Evolutionary conservation across 2,797 vertebrate species (phyloP), one percentile per base, ranked within the genome.

Genomic region (Phalloptychus januarius): DNA sequence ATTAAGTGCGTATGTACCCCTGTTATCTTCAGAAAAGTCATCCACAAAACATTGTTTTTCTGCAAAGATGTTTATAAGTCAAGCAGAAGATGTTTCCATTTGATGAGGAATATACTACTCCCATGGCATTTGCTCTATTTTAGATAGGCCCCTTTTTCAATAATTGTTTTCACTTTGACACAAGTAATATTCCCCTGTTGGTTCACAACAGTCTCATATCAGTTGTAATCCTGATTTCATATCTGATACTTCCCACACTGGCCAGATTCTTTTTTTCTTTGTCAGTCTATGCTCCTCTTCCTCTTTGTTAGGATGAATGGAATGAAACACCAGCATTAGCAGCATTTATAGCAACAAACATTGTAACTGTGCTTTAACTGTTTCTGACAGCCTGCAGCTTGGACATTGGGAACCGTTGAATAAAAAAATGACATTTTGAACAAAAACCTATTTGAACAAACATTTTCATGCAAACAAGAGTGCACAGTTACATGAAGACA

Each of bases 141-240:
- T 67, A 36, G 36, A n/a, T 11, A 25, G 36, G 38, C 36, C 4
- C 10, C 38, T 25, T 12, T 67, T 67, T 25, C 63, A 40, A n/a
- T 67, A 67, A 67, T 67, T 67, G 20, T 67, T 67, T 67, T 67
- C 63, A 67, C 36, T 40, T 67, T 40, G 63, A 67, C 63, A 67
- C 20, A 0, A 6, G 11, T 10, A 18, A 67, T 67, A 67, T 67
- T 67, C 40, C 36, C 63, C 63, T 67, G 20, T 67, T 12, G 36
- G 36, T 40, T 38, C 20, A 67, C 38, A 38, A 40, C 23, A 67
- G 36, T 25, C 63, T 25, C 20, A 67, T 67, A 40, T 40, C 36
- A 40, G 8, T 67, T 67, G 10, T 67, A 67, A 67, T 40, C 63
- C 23, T 40, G 63, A 23, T 67, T 67, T 67, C 10, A 67, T 13